These are phyloP conservation scores for Fopius arisanus DNA, from an alignment of 1,140 invertebrate species.

Conservation along the genomic window DNA sequence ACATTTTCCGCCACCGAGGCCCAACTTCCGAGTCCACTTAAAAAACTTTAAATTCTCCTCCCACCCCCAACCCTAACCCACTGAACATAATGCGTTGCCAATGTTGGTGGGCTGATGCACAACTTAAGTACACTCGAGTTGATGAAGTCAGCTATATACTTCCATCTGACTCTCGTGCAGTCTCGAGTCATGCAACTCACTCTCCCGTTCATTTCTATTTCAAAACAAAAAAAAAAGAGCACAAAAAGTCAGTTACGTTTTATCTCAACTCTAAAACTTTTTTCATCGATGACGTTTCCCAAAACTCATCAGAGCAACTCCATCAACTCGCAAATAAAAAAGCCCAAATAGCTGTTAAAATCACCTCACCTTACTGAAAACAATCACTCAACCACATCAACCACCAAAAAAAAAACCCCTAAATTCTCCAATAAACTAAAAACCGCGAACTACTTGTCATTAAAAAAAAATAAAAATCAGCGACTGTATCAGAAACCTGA, in stretches of 20 bases:
- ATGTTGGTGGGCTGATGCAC: neutral
- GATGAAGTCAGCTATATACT: conserved; percentile 5
- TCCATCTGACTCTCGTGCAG: neutral
- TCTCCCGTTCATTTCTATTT: conserved; percentile 3
- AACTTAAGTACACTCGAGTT: conserved; percentile 14
- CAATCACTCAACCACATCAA: neutral
- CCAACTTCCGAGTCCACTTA: neutral
- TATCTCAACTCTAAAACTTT: neutral
- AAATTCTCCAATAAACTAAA: neutral
- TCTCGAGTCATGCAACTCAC: conserved; percentile 6
- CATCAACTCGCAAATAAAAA: neutral
- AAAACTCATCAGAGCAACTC: conserved; percentile 3
- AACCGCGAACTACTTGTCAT: no score
- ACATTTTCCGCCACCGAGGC: neutral
- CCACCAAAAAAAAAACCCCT: neutral
- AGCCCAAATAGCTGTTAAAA: neutral
- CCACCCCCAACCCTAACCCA: neutral
- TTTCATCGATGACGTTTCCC: neutral
- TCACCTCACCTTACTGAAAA: neutral
- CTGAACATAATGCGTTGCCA: neutral
- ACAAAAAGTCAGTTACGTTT: conserved; percentile 8
- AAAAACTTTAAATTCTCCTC: conserved; percentile 20
- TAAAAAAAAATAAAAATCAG: neutral
- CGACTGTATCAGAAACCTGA: neutral
- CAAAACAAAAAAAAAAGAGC: conserved; percentile 1